Conservation (phyloP, 2,797 vertebrate species). For the Siniperca scherzeri region DNA sequence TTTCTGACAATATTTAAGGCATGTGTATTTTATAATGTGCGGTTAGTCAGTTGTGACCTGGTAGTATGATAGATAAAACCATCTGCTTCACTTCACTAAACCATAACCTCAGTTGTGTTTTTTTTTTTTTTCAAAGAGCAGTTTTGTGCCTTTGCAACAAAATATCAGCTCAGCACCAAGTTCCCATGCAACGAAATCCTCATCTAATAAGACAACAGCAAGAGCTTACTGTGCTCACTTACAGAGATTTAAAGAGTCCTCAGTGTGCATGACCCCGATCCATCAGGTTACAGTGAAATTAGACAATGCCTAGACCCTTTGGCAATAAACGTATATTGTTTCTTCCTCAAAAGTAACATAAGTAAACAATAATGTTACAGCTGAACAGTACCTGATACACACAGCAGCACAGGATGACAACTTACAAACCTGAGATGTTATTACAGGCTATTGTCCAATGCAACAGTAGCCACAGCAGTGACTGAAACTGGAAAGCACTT, state of each 20-base stretch:
- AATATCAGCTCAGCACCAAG: not conserved
- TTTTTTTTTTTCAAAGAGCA: not conserved
- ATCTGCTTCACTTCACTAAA: slow-evolving; percentile 8
- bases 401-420: slow-evolving; percentile 10
- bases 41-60: not conserved
- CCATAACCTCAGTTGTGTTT: not conserved
- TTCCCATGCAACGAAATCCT: not conserved
- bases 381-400: slow-evolving; percentile 7
- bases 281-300: not conserved
- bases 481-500: not conserved
- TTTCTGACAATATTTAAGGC: not conserved
- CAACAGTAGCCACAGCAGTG: slow-evolving; percentile 15
- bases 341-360: slow-evolving; percentile 1
- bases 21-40: not conserved
- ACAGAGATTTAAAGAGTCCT: slow-evolving; percentile 9
- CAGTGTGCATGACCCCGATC: slow-evolving; percentile 1
- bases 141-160: slow-evolving; percentile 3
- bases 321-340: slow-evolving; percentile 16
- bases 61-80: not conserved
- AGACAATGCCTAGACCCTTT: slow-evolving; percentile 9
- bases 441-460: slow-evolving; percentile 15
- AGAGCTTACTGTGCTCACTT: not conserved
- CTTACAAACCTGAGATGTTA: not conserved
- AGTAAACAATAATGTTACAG: slow-evolving; percentile 13
- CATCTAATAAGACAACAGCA: not conserved